A percentile compares a stretch with the other conserved stretches of the same genome.
These are phyloP conservation scores for Tiaroga cobitis DNA, from an alignment of 2,797 vertebrate species.

Conservation along the genomic window DNA sequence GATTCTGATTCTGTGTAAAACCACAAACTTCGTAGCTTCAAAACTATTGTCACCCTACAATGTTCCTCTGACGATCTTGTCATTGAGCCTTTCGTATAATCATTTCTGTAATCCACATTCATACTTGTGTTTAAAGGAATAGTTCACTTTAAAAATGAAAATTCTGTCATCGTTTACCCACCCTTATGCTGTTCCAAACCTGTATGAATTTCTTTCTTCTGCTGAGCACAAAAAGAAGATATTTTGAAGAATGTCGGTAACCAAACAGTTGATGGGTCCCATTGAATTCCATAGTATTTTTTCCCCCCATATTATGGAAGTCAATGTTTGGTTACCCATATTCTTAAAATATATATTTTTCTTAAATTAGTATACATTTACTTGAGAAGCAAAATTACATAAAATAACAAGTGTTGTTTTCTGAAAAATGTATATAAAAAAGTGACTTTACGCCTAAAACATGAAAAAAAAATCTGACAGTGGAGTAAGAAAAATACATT, in stretches of 20 bases:
- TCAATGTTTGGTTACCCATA: not conserved
- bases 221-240: not conserved
- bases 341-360: too few relatives aligned
- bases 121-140: not conserved
- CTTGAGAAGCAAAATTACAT: too few relatives aligned
- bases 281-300: too few relatives aligned
- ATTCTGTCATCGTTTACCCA: not conserved
- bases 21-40: not conserved
- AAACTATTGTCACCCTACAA: not conserved
- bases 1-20: conserved; percentile 1
- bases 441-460: too few relatives aligned
- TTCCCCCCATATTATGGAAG: too few relatives aligned
- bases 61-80: not conserved
- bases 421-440: too few relatives aligned
- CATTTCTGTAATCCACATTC: not conserved
- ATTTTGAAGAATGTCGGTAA: too few relatives aligned
- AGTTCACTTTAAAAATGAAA: not conserved
- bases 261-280: too few relatives aligned
- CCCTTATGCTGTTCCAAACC: not conserved
- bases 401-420: too few relatives aligned
- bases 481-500: too few relatives aligned
- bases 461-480: too few relatives aligned
- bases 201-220: not conserved
- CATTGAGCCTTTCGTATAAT: not conserved
- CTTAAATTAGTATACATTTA: too few relatives aligned